phyloP scores from a whole-genome alignment of 2,797 vertebrate genomes.

The Cynopterus sphinx region DNA sequence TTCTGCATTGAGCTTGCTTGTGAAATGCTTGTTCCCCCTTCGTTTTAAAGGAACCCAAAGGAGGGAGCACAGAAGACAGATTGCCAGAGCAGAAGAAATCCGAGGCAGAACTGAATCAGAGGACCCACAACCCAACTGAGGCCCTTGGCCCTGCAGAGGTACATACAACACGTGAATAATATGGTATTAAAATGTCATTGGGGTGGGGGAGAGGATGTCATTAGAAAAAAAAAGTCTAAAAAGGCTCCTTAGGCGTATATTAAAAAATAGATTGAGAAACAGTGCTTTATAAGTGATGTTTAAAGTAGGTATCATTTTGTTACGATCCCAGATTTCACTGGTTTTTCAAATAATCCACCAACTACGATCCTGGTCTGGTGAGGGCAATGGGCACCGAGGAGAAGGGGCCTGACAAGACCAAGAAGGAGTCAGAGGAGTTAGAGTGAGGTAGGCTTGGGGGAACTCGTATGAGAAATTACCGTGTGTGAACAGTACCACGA shows the following conservation, averaged over 20 bases:
- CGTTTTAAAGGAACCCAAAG: neutral
- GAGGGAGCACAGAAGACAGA: neutral
- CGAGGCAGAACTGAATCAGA: neutral
- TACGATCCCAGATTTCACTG: neutral
- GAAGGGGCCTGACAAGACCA: neutral
- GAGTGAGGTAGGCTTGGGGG: neutral
- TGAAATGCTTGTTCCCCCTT: neutral
- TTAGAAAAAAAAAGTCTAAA: neutral
- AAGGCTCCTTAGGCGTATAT: neutral
- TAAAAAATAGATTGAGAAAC: neutral
- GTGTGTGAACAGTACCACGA: neutral
- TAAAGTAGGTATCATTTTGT: neutral
- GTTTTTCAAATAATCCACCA: constrained; percentile 13
- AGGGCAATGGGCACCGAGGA: neutral
- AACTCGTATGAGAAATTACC: neutral
- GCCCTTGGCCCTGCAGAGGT: neutral
- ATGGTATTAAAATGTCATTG: neutral
- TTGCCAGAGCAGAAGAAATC: neutral
- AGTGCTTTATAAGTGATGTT: neutral
- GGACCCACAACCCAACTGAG: neutral
- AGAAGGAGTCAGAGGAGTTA: neutral
- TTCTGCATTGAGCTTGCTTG: neutral
- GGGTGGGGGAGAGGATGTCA: neutral
- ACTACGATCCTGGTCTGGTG: neutral
- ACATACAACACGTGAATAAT: neutral